Percentiles rank a stretch among this genome's conserved stretches.
These are phyloP conservation scores for Meta bourneti DNA, from an alignment of 2,888 invertebrate species.

Conservation along the genomic window DNA sequence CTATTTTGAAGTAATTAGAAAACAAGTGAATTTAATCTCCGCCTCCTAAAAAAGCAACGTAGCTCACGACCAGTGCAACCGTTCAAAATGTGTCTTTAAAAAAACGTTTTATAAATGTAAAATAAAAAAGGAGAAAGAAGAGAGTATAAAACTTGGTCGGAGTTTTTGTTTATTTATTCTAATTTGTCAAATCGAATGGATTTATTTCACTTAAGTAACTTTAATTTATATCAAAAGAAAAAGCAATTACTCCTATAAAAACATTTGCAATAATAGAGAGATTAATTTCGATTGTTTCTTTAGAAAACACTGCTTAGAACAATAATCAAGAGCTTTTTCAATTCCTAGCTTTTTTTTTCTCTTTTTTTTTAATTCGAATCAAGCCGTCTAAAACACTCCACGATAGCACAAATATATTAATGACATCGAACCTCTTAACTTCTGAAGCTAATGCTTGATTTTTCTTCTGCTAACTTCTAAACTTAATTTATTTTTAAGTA, in stretches of 20 bases:
- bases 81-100: no score
- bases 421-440: neutral
- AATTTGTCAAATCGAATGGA: neutral
- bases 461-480: neutral
- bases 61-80: neutral
- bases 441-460: neutral
- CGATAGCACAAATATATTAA: neutral
- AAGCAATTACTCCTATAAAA: neutral
- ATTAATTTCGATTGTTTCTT: neutral
- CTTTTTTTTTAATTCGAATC: neutral
- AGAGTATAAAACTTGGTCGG: neutral
- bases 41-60: neutral
- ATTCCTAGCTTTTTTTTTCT: neutral
- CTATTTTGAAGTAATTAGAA: no score
- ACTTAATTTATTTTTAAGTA: slow-evolving; percentile 1
- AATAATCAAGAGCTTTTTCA: neutral
- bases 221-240: neutral
- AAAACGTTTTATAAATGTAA: neutral
- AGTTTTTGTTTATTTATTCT: neutral
- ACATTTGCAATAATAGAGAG: neutral
- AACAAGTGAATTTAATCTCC: neutral
- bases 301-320: neutral
- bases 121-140: neutral
- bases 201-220: neutral
- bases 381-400: no score